Base-by-base conservation (phyloP, 2,888 invertebrate genomes). In the Anticlea derivata region DNA sequence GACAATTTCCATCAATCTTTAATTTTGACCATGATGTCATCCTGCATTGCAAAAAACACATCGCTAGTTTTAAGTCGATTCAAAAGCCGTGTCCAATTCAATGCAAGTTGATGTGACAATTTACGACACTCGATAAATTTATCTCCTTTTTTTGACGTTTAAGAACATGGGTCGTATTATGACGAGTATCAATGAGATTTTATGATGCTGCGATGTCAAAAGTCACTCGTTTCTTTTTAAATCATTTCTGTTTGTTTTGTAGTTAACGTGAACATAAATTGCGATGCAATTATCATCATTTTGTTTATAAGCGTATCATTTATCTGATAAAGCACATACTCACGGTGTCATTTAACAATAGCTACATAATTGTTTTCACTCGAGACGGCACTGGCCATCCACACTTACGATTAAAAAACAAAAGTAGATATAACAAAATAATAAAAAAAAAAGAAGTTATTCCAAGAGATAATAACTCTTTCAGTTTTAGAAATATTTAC, bases 21-120 rank as follows among this genome's bases (percentile, higher is more conserved):
- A n/a, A n/a, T n/a, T n/a, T n/a, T n/a, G n/a, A n/a, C n/a, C n/a
- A n/a, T n/a, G n/a, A n/a, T n/a, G n/a, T 10, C 13, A 38, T 29
- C 8, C 4, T 39, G 17, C 22, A 22, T 12, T 20, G 38, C 30
- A 23, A 30, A 30, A 40, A 40, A 17, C 17, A 17, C 17, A 17
- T 17, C 10, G 3, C 13, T 20, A 17, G 2, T 26, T 38, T 38
- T 24, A 26, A n/a, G 11, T 22, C 13, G 29, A 35, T 38, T 46
- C 26, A 49, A 43, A 8, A 50, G 10, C 49, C 26, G 43, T 37
- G 30, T 43, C 49, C 24, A 31, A 44, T 50, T 22, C 38, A 44
- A 46, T 46, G 46, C 31, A 38, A 38, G 31, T 38, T 50, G 31
- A 50, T 50, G 43, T 13, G 43, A 22, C 7, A 33, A 50, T 50